phyloP scores from a whole-genome alignment of 2,797 vertebrate species.

The Bovichtus variegatus region DNA sequence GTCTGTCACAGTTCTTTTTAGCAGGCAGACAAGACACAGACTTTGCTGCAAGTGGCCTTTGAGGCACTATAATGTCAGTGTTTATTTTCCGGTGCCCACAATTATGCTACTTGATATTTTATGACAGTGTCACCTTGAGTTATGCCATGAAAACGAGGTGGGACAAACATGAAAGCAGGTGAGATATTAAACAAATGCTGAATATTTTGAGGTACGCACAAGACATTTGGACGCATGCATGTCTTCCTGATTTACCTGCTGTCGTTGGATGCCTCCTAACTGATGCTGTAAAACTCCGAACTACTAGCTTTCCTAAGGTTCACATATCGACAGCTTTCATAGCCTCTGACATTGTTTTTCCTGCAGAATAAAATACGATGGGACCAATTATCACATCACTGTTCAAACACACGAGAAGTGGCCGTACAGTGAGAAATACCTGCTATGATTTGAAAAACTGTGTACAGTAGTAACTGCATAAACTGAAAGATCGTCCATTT shows the following conservation, averaged over 20 bases:
- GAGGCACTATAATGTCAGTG: slow-evolving; percentile 69
- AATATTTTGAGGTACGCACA: slow-evolving; percentile 57
- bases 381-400: slow-evolving; percentile 61
- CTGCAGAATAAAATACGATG: slow-evolving; percentile 36
- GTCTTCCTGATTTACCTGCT: slow-evolving; percentile 62
- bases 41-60: slow-evolving; percentile 63
- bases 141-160: slow-evolving; percentile 58
- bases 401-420: slow-evolving; percentile 10
- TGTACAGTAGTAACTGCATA: slow-evolving; percentile 14
- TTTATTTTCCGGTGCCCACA: slow-evolving; percentile 72
- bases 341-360: slow-evolving; percentile 42
- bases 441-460: slow-evolving; percentile 15
- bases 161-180: slow-evolving; percentile 64
- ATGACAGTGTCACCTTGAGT: slow-evolving; percentile 65
- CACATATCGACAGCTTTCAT: slow-evolving; percentile 45
- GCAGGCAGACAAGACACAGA: slow-evolving; percentile 62
- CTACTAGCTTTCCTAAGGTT: slow-evolving; percentile 43
- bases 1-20: slow-evolving; percentile 73
- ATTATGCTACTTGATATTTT: slow-evolving; percentile 67
- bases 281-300: slow-evolving; percentile 51
- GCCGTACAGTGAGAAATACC: slow-evolving; percentile 18
- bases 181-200: slow-evolving; percentile 30
- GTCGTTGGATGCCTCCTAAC: slow-evolving; percentile 46
- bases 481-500: slow-evolving; percentile 42
- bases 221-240: slow-evolving; percentile 24